These are phyloP conservation scores for Psammodynastes pulverulentus DNA, from an alignment of 2,113 vertebrate genomes.

Conservation along the genomic window DNA sequence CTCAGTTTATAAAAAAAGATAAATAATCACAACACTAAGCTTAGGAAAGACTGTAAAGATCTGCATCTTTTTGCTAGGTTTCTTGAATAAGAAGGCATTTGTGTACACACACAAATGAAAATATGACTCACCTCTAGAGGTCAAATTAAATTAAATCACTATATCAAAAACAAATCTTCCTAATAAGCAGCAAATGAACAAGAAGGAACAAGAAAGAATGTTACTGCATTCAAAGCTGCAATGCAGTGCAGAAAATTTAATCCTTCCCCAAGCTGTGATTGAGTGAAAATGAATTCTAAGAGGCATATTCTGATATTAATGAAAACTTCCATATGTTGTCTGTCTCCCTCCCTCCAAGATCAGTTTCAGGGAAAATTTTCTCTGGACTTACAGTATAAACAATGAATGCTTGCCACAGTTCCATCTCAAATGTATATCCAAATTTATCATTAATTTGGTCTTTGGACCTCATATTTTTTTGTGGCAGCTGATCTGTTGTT, in stretches of 20 bases:
- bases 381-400: background rate
- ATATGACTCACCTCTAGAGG: background rate
- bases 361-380: background rate
- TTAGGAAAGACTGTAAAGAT: slow-evolving; percentile 13
- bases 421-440: background rate
- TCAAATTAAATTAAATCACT: background rate
- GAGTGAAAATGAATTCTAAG: background rate
- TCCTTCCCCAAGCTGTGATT: background rate
- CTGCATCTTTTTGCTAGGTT: background rate
- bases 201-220: background rate
- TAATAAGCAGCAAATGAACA: background rate
- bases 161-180: background rate
- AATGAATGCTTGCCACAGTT: background rate
- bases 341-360: background rate
- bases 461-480: background rate
- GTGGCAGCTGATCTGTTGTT: background rate
- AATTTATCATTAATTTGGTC: background rate
- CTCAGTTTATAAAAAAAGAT: background rate
- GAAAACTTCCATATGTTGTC: background rate
- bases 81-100: background rate
- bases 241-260: background rate
- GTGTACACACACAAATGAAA: background rate
- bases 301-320: background rate
- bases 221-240: background rate
- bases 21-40: background rate